Conservation (phyloP, 2,797 vertebrate species). For the Trachurus trachurus region DNA sequence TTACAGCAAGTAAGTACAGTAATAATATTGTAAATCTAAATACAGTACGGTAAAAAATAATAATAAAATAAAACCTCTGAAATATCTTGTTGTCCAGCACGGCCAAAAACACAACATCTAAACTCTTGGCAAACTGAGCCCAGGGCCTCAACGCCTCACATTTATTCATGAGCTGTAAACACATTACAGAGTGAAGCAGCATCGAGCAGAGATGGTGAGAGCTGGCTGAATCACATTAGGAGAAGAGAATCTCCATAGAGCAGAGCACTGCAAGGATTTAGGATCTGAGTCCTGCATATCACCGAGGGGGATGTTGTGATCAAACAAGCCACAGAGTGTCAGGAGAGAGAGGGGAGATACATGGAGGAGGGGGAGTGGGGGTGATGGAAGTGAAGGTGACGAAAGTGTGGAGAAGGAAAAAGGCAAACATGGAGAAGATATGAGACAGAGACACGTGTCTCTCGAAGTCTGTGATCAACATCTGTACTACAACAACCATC, state of each 20-base stretch:
- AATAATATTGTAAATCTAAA: too few species aligned
- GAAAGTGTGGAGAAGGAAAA: neutral
- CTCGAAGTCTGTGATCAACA: neutral
- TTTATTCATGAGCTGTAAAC: slow-evolving; percentile 63
- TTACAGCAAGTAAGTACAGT: too few species aligned
- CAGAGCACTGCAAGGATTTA: slow-evolving; percentile 49
- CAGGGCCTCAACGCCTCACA: slow-evolving; percentile 34
- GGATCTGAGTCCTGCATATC: slow-evolving; percentile 69
- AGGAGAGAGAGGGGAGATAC: slow-evolving; percentile 18
- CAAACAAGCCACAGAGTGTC: slow-evolving; percentile 45
- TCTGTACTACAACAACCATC: slow-evolving; percentile 10
- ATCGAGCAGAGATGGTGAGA: slow-evolving; percentile 56
- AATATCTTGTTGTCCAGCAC: neutral
- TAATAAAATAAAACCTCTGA: too few species aligned
- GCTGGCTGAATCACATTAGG: slow-evolving; percentile 60
- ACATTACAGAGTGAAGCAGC: slow-evolving; percentile 63
- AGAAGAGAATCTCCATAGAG: slow-evolving; percentile 58
- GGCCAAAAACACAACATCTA: slow-evolving; percentile 19
- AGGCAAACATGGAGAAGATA: slow-evolving; percentile 13
- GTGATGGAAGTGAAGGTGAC: slow-evolving; percentile 1
- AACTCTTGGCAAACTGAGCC: slow-evolving; percentile 27
- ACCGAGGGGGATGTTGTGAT: slow-evolving; percentile 49
- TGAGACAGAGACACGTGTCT: neutral
- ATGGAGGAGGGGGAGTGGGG: slow-evolving; percentile 5
- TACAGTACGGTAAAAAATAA: too few species aligned